Percentiles rank a stretch among this genome's conserved stretches.
Evolutionary conservation across 2,113 vertebrate species (phyloP).

Genomic region (Ariopsis seemanni): DNA sequence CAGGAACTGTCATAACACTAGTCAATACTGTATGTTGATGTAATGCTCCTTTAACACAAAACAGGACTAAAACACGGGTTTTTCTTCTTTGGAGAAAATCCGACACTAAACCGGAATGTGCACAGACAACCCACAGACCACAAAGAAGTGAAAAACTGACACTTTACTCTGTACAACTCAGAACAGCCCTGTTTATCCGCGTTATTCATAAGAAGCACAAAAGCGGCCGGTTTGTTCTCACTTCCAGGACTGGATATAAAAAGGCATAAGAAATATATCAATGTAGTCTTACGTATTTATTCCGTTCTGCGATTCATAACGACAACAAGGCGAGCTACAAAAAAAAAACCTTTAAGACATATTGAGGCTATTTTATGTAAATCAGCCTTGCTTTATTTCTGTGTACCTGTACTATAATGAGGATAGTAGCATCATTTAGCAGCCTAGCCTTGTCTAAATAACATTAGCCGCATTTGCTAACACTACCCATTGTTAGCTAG

Average conservation of each 20-base stretch:
- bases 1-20: constrained; percentile 7
- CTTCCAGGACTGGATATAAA: too few relatives aligned
- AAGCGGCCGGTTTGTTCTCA: neutral
- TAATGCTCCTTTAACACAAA: neutral
- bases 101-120: neutral
- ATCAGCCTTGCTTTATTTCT: neutral
- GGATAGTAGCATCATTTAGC: neutral
- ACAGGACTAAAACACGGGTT: neutral
- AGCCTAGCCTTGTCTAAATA: neutral
- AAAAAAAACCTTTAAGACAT: neutral
- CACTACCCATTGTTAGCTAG: constrained; percentile 8
- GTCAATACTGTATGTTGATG: neutral
- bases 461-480: constrained; percentile 45
- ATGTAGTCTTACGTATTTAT: too few relatives aligned
- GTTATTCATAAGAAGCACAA: neutral
- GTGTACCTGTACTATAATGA: too few relatives aligned
- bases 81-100: neutral
- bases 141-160: too few relatives aligned
- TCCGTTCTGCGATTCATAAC: too few relatives aligned
- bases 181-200: neutral
- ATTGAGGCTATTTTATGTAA: too few relatives aligned
- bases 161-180: neutral
- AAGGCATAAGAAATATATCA: too few relatives aligned
- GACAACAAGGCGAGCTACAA: too few relatives aligned
- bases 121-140: neutral